Evolutionary conservation across 2,113 vertebrate genomes (phyloP).

Genomic region (Cathartes aura): DNA sequence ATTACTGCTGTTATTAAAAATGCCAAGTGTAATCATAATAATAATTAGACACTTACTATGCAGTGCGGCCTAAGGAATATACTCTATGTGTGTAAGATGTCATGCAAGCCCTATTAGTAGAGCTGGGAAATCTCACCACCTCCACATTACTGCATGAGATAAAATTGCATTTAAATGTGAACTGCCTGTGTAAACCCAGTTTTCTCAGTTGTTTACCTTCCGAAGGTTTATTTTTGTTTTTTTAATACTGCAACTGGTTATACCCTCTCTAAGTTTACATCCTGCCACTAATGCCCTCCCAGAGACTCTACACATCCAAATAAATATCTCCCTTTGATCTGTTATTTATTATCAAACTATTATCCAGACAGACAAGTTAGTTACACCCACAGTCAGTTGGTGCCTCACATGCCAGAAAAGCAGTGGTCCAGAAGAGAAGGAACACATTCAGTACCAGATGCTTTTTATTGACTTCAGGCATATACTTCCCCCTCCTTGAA

Average conservation of each 20-base stretch:
- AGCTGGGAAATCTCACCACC: conserved; percentile 38
- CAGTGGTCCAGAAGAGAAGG: conserved; percentile 23
- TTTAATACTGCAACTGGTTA: background rate
- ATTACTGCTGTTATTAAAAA: conserved; percentile 70
- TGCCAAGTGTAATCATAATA: conserved; percentile 66
- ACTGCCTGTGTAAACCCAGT: background rate
- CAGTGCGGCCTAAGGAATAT: conserved; percentile 49
- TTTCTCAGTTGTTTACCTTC: background rate
- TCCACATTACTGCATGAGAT: conserved; percentile 3
- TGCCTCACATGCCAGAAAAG: conserved; percentile 35
- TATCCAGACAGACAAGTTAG: conserved; percentile 35
- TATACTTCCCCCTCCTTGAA: background rate
- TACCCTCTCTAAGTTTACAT: background rate
- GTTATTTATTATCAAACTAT: conserved; percentile 60
- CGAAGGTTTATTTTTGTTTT: background rate
- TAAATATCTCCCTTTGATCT: conserved; percentile 44
- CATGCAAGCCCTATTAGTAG: conserved; percentile 34
- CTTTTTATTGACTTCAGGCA: conserved; percentile 21
- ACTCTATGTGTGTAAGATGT: conserved; percentile 23
- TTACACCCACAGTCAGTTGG: background rate
- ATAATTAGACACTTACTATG: conserved; percentile 62
- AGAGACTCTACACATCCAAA: background rate
- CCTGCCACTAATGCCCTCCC: background rate
- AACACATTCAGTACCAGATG: background rate
- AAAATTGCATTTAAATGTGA: conserved; percentile 8